Percentiles rank a stretch among this genome's conserved stretches.
Conservation (phyloP, 2,113 vertebrate genomes). For the Aviceda subcristata region DNA sequence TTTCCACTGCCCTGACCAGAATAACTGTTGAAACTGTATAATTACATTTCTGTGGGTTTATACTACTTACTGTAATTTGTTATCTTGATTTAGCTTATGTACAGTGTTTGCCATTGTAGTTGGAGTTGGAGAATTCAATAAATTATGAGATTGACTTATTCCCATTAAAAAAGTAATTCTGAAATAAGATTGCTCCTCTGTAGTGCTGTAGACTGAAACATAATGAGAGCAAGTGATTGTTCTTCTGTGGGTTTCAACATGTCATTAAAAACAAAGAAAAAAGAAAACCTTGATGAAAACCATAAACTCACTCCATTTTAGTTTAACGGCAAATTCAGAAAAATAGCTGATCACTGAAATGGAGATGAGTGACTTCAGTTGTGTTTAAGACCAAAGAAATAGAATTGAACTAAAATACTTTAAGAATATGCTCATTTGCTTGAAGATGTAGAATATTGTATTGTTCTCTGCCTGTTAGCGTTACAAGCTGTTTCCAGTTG, state of each 20-base stretch:
- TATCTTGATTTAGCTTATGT: neutral
- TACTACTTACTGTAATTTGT: neutral
- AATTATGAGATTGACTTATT: conserved; percentile 58
- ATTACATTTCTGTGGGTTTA: neutral
- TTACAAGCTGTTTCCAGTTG: neutral
- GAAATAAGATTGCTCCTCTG: neutral
- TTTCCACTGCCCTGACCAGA: neutral
- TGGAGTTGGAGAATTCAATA: conserved; percentile 36
- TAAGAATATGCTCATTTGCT: neutral
- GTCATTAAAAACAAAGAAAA: neutral
- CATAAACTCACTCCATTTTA: neutral
- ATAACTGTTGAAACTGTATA: neutral
- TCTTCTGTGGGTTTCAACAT: neutral
- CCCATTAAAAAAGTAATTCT: conserved; percentile 37
- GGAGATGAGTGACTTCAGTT: neutral
- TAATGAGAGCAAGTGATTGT: neutral
- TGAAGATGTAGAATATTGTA: neutral
- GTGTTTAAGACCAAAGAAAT: neutral
- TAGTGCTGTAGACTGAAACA: neutral
- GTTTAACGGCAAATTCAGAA: neutral
- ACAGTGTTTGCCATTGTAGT: neutral
- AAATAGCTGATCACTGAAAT: neutral
- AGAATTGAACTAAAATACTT: neutral
- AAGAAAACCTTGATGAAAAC: neutral
- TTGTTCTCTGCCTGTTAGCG: neutral